phyloP scores from a whole-genome alignment of 92 coral and sea anemone genomes.

The Porites rus region DNA sequence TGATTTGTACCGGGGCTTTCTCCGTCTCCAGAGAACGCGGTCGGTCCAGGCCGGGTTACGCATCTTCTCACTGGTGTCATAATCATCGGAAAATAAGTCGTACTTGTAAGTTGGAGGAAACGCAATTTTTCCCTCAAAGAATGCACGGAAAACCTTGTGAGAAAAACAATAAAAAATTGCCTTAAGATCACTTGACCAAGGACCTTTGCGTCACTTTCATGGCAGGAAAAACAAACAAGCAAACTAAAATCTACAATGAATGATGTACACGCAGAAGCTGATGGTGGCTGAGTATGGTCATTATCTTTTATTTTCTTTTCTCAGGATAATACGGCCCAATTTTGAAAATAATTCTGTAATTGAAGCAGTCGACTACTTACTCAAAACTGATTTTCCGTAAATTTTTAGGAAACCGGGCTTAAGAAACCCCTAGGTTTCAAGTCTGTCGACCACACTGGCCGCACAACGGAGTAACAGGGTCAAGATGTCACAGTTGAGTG shows the following conservation, averaged over 20 bases:
- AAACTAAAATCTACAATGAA: too few relatives aligned
- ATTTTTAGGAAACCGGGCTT: too few relatives aligned
- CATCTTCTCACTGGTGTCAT: slow-evolving; percentile 98
- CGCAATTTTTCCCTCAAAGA: slow-evolving; percentile 83
- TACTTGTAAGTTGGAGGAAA: slow-evolving; percentile 98
- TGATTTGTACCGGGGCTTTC: slow-evolving; percentile 92
- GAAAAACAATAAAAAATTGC: not conserved
- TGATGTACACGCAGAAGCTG: too few relatives aligned
- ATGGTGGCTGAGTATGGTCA: too few relatives aligned
- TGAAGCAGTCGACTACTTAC: too few relatives aligned
- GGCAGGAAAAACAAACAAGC: not conserved
- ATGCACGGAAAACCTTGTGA: slow-evolving; percentile 90
- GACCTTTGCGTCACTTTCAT: not conserved
- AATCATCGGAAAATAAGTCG: slow-evolving; percentile 97
- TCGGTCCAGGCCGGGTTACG: slow-evolving; percentile 99
- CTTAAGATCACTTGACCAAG: not conserved
- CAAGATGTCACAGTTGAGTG: not conserved
- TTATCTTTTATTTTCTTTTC: too few relatives aligned
- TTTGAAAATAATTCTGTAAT: too few relatives aligned
- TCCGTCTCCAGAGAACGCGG: slow-evolving; percentile 98
- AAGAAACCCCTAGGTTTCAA: too few relatives aligned
- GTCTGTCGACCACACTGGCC: too few relatives aligned
- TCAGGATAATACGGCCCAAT: too few relatives aligned
- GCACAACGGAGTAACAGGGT: too few relatives aligned
- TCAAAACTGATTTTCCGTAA: too few relatives aligned